Percentiles rank a stretch among this genome's conserved stretches.
Evolutionary conservation across 2,888 invertebrate species (phyloP).

Genomic region (Yponomeuta sedellus): DNA sequence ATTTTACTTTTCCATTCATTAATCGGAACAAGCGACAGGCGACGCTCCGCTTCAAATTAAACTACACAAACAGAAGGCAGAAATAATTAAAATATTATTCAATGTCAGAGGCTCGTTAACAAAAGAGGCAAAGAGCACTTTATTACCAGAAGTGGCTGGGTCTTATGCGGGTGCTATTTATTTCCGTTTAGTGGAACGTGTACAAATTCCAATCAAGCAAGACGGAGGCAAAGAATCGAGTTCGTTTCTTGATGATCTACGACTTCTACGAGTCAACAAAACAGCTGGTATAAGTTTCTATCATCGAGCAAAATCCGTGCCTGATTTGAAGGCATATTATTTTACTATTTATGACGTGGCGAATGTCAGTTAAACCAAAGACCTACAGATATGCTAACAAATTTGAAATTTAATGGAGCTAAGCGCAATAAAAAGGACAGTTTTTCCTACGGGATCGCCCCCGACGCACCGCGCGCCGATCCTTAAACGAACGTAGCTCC

Average conservation of each 20-base stretch:
- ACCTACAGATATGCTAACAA: no score
- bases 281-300: background rate
- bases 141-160: background rate
- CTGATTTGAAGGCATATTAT: no score
- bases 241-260: background rate
- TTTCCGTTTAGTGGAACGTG: background rate
- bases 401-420: no score
- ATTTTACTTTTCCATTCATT: background rate
- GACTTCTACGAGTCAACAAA: background rate
- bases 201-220: background rate
- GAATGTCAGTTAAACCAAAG: no score
- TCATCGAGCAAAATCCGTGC: no score
- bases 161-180: background rate
- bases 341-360: no score
- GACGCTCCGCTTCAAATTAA: background rate
- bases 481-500: no score
- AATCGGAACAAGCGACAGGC: background rate
- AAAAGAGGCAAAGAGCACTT: slow-evolving; percentile 1
- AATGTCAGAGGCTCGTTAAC: background rate
- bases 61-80: background rate
- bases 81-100: slow-evolving; percentile 3
- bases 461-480: no score
- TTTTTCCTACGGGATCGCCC: no score
- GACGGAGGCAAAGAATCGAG: background rate
- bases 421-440: no score